Conservation (phyloP, 2,113 vertebrate genomes). For the Nothocercus julius region DNA sequence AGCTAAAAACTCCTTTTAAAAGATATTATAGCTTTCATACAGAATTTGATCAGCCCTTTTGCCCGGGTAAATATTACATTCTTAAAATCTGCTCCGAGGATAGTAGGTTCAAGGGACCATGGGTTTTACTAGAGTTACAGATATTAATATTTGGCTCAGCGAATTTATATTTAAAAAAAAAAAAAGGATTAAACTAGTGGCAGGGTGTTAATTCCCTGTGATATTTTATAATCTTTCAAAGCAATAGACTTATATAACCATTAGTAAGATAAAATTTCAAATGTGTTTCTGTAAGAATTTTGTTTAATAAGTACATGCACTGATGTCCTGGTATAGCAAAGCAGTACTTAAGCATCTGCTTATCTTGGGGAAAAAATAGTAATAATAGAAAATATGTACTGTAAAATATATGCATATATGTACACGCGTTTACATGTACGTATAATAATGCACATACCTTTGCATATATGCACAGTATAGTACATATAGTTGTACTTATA, state of each 20-base stretch:
- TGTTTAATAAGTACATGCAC: not conserved
- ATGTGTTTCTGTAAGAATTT: not conserved
- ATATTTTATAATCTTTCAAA: not conserved
- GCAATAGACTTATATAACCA: not conserved
- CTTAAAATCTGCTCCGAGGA: not conserved
- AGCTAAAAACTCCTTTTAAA: not conserved
- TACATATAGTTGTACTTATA: not conserved
- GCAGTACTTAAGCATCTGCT: not conserved
- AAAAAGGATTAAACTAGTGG: not conserved
- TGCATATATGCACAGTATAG: not conserved
- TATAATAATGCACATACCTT: not conserved
- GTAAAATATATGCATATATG: accelerated
- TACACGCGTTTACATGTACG: not conserved
- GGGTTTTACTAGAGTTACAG: not conserved
- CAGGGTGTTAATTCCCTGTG: not conserved
- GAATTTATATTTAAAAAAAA: not conserved
- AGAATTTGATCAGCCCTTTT: not conserved
- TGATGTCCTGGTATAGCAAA: not conserved
- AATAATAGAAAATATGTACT: too few relatives aligned
- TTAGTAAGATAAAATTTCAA: not conserved
- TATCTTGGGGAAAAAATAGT: not conserved
- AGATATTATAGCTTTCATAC: not conserved
- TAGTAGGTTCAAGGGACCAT: not conserved
- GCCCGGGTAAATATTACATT: not conserved
- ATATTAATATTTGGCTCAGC: not conserved